phyloP scores from a whole-genome alignment of 2,113 vertebrate species.

The Notothenia rossii region DNA sequence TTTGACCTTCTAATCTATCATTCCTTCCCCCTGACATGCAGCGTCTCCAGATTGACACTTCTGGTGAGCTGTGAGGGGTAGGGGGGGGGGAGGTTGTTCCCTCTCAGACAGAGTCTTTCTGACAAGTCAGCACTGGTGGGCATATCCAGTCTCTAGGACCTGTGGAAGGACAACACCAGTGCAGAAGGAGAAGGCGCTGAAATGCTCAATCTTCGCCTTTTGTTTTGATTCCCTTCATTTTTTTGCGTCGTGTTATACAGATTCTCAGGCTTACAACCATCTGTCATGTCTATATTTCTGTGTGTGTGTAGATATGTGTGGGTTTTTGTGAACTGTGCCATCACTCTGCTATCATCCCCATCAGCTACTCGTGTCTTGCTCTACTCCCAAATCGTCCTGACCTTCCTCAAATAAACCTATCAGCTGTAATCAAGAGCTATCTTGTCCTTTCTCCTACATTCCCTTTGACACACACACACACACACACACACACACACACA shows the following conservation, averaged over 20 bases:
- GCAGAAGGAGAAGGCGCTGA: conserved; percentile 16
- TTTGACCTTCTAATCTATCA: conserved; percentile 74
- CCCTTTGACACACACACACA: conserved; percentile 64
- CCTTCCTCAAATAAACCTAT: conserved; percentile 79
- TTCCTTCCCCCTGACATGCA: conserved; percentile 44
- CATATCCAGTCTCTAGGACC: conserved; percentile 62
- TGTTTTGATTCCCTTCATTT: conserved; percentile 15
- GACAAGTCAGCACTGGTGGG: conserved; percentile 74
- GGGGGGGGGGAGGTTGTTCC: too few species aligned
- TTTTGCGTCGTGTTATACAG: conserved; percentile 8
- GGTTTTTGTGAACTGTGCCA: conserved; percentile 21
- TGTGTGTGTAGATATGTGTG: neutral
- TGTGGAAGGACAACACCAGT: conserved; percentile 52
- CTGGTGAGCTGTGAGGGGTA: conserved; percentile 64
- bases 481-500: conserved; percentile 18
- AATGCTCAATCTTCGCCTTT: conserved; percentile 21
- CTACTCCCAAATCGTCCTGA: conserved; percentile 71
- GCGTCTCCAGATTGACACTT: conserved; percentile 70
- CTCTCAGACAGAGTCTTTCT: conserved; percentile 75
- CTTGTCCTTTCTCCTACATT: conserved; percentile 61
- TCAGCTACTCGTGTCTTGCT: conserved; percentile 72
- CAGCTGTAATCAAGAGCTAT: conserved; percentile 75
- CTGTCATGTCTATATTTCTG: conserved; percentile 26
- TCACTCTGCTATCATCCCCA: conserved; percentile 64
- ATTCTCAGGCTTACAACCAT: conserved; percentile 26